phyloP scores from a whole-genome alignment of 2,113 vertebrate genomes.

The Hippocampus guttulatus region DNA sequence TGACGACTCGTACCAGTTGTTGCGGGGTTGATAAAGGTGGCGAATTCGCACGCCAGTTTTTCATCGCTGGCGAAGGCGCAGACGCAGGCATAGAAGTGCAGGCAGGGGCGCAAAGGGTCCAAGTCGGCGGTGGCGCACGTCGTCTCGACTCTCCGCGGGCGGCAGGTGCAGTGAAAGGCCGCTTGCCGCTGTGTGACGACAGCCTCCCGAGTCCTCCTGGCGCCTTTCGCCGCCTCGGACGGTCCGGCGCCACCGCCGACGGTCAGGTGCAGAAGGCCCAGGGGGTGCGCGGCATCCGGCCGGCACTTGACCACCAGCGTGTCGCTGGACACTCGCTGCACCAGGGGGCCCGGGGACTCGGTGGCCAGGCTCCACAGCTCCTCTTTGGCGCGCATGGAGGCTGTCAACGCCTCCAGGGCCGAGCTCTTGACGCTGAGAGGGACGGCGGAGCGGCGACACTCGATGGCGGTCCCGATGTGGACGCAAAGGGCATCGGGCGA shows the following conservation, averaged over 20 bases:
- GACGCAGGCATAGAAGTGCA: constrained; percentile 91
- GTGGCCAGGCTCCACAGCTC: constrained; percentile 85
- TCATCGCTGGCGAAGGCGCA: constrained; percentile 88
- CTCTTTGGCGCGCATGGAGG: constrained; percentile 71
- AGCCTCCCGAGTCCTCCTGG: constrained; percentile 26
- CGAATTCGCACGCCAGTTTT: constrained; percentile 82
- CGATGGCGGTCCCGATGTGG: constrained; percentile 83
- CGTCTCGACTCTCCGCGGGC: constrained; percentile 4
- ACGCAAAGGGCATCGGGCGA: constrained; percentile 75
- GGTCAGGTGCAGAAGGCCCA: constrained; percentile 85
- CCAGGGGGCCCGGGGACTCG: constrained; percentile 82
- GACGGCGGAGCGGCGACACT: constrained; percentile 75
- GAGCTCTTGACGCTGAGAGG: constrained; percentile 86
- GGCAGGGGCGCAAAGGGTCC: constrained; percentile 62
- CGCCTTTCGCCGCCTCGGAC: constrained; percentile 34
- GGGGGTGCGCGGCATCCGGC: constrained; percentile 72
- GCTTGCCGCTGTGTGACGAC: not conserved
- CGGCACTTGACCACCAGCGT: constrained; percentile 85
- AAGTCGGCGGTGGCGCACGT: not conserved
- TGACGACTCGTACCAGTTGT: constrained; percentile 62
- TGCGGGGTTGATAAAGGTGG: constrained; percentile 76
- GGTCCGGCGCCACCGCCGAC: constrained; percentile 44
- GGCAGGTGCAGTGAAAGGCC: constrained; percentile 62
- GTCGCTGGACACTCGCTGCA: constrained; percentile 77
- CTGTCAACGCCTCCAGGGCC: constrained; percentile 71